phyloP scores from a whole-genome alignment of 2,113 vertebrate genomes.

The Gnathonemus echidnorhynchus region DNA sequence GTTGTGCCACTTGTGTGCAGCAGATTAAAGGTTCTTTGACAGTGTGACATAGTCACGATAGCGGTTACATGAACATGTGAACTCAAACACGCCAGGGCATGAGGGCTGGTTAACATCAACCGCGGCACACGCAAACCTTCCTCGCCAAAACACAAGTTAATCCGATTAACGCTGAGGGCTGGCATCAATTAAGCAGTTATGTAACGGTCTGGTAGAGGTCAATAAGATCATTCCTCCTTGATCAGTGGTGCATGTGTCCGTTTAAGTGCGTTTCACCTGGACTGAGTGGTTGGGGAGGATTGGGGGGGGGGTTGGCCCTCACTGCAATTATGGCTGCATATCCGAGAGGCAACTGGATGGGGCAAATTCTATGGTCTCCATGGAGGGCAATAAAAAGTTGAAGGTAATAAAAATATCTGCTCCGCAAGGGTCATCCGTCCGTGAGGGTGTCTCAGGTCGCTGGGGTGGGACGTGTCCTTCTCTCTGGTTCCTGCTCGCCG shows the following conservation, averaged over 20 bases:
- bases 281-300: not conserved
- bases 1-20: not conserved
- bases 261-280: not conserved
- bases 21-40: not conserved
- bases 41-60: not conserved
- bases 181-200: not conserved
- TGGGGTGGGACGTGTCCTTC: not conserved
- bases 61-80: not conserved
- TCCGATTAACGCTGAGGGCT: no score
- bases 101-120: not conserved
- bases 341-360: not conserved
- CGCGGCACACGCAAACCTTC: not conserved
- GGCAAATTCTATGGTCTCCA: not conserved
- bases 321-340: not conserved
- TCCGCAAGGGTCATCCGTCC: not conserved
- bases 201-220: not conserved
- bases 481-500: not conserved
- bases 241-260: not conserved
- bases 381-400: not conserved
- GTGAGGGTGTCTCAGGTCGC: no score
- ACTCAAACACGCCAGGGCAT: not conserved
- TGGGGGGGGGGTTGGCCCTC: not conserved
- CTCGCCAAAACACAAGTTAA: not conserved
- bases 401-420: not conserved
- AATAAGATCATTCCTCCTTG: not conserved